Percentiles rank a stretch among this genome's conserved stretches.
Conservation (phyloP, 1,140 invertebrate species). For the Diabrotica undecimpunctata region DNA sequence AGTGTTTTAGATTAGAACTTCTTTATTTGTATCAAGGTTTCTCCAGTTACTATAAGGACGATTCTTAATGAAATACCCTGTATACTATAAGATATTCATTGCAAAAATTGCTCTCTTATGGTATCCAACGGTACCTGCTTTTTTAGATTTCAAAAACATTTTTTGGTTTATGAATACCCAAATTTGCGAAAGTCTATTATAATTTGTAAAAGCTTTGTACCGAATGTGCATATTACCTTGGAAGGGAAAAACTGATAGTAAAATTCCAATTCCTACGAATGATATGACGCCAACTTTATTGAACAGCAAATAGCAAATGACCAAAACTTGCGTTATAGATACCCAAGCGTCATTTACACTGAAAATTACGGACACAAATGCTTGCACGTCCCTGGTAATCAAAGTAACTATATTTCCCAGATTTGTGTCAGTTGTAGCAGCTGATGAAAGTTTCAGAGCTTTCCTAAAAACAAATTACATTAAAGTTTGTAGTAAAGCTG, state of each 20-base stretch:
- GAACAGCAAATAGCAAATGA: constrained; percentile 75
- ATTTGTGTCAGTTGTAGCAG: constrained; percentile 71
- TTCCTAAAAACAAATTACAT: constrained; percentile 48
- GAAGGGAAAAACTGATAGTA: constrained; percentile 77
- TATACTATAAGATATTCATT: too few species aligned
- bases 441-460: constrained; percentile 65
- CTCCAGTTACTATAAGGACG: too few species aligned
- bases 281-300: constrained; percentile 67
- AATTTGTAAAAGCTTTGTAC: not conserved
- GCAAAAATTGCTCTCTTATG: too few species aligned
- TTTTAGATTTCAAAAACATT: too few species aligned
- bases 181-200: not conserved
- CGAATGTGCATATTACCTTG: constrained; percentile 58
- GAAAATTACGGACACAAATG: constrained; percentile 63
- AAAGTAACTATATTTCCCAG: constrained; percentile 88
- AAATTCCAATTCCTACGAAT: constrained; percentile 70
- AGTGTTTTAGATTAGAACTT: too few species aligned
- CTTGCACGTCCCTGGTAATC: constrained; percentile 82
- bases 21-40: too few species aligned
- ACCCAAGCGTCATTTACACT: constrained; percentile 68
- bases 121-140: too few species aligned
- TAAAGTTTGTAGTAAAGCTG: too few species aligned
- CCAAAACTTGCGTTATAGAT: constrained; percentile 73
- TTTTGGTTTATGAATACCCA: not conserved
- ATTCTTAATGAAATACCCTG: too few species aligned